Conservation (phyloP, 2,888 invertebrate species). For the Prosopocoilus inquinatus region DNA sequence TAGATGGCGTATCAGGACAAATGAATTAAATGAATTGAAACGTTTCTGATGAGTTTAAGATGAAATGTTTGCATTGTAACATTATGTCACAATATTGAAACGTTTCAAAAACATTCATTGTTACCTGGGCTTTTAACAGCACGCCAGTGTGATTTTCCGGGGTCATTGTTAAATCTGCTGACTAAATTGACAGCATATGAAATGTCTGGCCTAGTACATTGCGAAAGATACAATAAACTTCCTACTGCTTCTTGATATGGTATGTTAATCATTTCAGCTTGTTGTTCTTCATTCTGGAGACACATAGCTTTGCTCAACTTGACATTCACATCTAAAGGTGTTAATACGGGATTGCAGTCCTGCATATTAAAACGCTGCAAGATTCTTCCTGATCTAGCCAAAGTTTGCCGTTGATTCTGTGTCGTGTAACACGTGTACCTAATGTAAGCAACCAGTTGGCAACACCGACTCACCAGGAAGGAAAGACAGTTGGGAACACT, state of each 20-base stretch:
- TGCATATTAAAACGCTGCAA: slow-evolving; percentile 3
- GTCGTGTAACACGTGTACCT: slow-evolving; percentile 13
- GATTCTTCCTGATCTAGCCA: slow-evolving; percentile 20
- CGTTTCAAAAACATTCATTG: no score
- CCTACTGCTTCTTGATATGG: slow-evolving; percentile 3
- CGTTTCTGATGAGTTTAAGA: no score
- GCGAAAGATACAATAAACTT: slow-evolving; percentile 9
- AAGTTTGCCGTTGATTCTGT: slow-evolving; percentile 7
- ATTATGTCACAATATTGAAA: no score
- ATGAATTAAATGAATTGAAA: no score
- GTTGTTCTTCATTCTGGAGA: neutral
- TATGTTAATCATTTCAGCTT: neutral
- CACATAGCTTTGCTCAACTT: neutral
- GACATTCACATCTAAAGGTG: neutral
- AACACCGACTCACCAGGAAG: no score
- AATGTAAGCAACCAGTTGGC: no score
- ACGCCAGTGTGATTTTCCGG: slow-evolving; percentile 9
- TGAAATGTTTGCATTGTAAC: no score
- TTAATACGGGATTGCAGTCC: slow-evolving; percentile 1
- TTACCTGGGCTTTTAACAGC: slow-evolving; percentile 14
- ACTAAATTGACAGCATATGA: slow-evolving; percentile 9
- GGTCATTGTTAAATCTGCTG: slow-evolving; percentile 9
- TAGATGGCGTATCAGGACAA: no score
- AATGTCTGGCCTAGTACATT: slow-evolving; percentile 14
- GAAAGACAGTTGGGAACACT: no score